Conservation (phyloP, 2,113 vertebrate genomes). For the Dasyprocta punctata region DNA sequence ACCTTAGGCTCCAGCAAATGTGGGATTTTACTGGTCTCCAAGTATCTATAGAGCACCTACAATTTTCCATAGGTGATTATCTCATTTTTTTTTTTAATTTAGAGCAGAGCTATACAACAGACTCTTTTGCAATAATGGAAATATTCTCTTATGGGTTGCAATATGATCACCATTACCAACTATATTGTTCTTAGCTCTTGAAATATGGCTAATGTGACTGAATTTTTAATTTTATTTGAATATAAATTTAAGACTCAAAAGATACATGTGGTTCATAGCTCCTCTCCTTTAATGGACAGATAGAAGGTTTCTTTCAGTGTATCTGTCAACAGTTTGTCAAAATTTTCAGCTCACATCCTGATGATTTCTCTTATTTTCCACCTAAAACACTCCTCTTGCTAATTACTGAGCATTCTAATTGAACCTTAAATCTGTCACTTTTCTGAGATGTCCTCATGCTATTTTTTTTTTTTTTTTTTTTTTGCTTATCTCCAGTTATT, state of each 20-base stretch:
- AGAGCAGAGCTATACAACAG: background rate
- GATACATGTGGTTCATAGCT: background rate
- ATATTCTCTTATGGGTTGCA: background rate
- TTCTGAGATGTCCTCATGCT: background rate
- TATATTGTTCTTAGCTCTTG: background rate
- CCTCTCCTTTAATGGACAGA: background rate
- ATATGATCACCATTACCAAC: background rate
- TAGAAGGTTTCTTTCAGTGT: background rate
- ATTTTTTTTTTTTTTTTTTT: too few species aligned
- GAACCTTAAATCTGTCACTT: background rate
- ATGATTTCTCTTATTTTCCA: background rate
- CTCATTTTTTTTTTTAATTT: background rate
- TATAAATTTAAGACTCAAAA: background rate
- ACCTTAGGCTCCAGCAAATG: background rate
- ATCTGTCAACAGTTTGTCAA: background rate
- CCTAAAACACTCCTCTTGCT: background rate
- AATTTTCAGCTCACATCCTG: background rate
- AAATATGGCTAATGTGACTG: background rate
- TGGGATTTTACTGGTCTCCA: background rate
- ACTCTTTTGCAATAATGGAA: background rate
- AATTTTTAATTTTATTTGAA: conserved; percentile 32
- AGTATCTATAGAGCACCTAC: background rate
- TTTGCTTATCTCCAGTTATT: background rate
- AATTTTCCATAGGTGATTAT: background rate
- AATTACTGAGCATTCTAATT: background rate